Percentiles rank a stretch among this genome's conserved stretches.
phyloP scores from a whole-genome alignment of 1,140 invertebrate species.

The Tetramorium simillimum region DNA sequence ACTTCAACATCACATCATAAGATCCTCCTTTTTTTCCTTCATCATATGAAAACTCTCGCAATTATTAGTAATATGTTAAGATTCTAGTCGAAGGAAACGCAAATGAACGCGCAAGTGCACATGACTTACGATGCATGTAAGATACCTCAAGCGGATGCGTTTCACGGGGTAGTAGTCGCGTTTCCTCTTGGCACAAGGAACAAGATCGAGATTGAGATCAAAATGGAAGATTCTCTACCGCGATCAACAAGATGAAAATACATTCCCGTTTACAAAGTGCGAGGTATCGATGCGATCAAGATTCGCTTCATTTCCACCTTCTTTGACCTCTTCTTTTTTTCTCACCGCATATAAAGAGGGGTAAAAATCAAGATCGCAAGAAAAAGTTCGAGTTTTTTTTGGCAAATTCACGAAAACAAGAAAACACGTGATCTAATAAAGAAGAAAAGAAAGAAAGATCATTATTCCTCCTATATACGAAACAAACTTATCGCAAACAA shows the following conservation, averaged over 20 bases:
- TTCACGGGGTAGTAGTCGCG: constrained; percentile 16
- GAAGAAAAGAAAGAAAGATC: background rate
- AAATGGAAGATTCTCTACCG: constrained; percentile 20
- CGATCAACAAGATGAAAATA: constrained; percentile 34
- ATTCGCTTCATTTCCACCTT: constrained; percentile 17
- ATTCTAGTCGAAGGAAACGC: constrained; percentile 20
- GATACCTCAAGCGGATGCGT: constrained; percentile 37
- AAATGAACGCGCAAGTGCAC: constrained; percentile 37
- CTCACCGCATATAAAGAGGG: background rate
- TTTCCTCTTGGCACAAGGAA: constrained; percentile 13
- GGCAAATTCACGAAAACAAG: background rate
- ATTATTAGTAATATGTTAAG: constrained; percentile 19
- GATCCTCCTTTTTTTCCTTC: background rate
- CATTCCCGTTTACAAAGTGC: constrained; percentile 24
- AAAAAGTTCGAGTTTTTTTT: background rate
- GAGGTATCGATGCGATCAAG: constrained; percentile 17
- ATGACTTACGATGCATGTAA: constrained; percentile 8
- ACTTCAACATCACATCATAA: background rate
- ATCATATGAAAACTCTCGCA: background rate
- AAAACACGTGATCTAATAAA: background rate
- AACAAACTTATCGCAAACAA: background rate
- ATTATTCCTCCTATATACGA: background rate
- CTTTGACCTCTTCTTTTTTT: background rate
- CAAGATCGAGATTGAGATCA: constrained; percentile 44
- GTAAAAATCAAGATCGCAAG: background rate